Percentiles rank a stretch among this genome's conserved stretches.
Evolutionary conservation across 2,888 invertebrate genomes (phyloP).

Genomic region (Ferrisia virgata): DNA sequence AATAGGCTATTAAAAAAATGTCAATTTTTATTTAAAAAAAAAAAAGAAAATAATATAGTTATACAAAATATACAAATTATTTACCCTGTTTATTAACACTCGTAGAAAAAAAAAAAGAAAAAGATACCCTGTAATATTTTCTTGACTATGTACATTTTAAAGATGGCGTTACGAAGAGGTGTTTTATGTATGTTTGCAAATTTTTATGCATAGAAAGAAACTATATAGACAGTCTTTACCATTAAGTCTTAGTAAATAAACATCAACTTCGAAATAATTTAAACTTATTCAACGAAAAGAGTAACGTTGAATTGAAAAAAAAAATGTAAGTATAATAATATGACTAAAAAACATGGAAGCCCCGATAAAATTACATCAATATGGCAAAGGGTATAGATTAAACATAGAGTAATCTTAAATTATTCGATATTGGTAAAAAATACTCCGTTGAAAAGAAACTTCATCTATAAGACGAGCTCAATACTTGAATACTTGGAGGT

Average conservation of each 20-base stretch:
- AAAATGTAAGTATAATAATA: constrained; percentile 16
- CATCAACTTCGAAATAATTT: neutral
- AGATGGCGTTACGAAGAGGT: neutral
- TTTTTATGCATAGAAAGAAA: too few species aligned
- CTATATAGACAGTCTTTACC: neutral
- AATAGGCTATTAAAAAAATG: neutral
- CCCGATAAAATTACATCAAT: constrained; percentile 21
- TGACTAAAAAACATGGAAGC: constrained; percentile 32
- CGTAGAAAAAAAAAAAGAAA: neutral
- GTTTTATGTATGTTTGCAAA: too few species aligned
- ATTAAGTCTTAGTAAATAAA: neutral
- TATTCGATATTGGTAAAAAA: constrained; percentile 23
- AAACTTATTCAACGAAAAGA: neutral
- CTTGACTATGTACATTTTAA: neutral
- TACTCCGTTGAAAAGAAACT: neutral
- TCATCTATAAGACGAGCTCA: constrained; percentile 23
- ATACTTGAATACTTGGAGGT: constrained; percentile 37
- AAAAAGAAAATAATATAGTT: neutral
- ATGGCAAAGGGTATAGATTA: constrained; percentile 15
- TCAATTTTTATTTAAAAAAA: neutral
- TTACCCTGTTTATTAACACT: constrained; percentile 22
- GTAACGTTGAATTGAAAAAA: constrained; percentile 9
- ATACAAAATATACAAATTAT: constrained; percentile 28
- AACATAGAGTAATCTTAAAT: neutral
- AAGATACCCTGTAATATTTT: constrained; percentile 33